Evolutionary conservation across 2,888 invertebrate genomes (phyloP).

Genomic region (Argyresthia albistria): DNA sequence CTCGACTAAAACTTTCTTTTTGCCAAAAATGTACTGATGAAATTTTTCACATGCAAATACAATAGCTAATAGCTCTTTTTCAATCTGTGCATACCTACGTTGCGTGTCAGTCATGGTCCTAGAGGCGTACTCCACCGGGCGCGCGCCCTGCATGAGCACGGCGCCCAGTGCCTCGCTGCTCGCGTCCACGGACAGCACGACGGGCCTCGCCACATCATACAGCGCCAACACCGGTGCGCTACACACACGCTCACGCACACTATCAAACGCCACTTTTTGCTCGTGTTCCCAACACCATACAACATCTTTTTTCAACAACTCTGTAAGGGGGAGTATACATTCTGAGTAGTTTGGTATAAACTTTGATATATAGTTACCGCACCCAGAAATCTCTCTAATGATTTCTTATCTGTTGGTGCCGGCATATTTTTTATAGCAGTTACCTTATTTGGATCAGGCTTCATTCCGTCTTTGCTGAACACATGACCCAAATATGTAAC

Average conservation of each 20-base stretch:
- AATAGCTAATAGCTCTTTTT: constrained; percentile 14
- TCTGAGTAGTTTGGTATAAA: too few relatives aligned
- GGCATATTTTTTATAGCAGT: constrained; percentile 14
- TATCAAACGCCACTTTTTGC: too few relatives aligned
- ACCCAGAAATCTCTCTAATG: constrained; percentile 14
- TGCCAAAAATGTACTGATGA: background rate
- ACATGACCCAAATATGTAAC: constrained; percentile 14
- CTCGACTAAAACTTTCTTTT: background rate
- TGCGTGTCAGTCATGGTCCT: constrained; percentile 13
- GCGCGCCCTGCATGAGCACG: constrained; percentile 14
- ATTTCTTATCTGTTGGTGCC: constrained; percentile 3
- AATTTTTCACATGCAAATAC: constrained; percentile 12
- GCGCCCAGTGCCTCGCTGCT: too few relatives aligned
- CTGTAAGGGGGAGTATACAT: too few relatives aligned
- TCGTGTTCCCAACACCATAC: too few relatives aligned
- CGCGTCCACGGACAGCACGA: constrained; percentile 17
- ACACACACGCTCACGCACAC: too few relatives aligned
- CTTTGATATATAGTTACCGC: background rate
- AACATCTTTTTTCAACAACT: too few relatives aligned
- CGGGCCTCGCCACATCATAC: constrained; percentile 4
- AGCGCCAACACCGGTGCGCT: too few relatives aligned
- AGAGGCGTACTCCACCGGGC: constrained; percentile 15
- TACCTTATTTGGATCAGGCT: constrained; percentile 10
- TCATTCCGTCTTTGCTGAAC: constrained; percentile 13
- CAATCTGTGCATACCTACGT: constrained; percentile 13